Evolutionary conservation across 53 echinoderm and acorn worm species (phyloP), one percentile per base, ranked within the genome.

Genomic region (Luidia sarsii): DNA sequence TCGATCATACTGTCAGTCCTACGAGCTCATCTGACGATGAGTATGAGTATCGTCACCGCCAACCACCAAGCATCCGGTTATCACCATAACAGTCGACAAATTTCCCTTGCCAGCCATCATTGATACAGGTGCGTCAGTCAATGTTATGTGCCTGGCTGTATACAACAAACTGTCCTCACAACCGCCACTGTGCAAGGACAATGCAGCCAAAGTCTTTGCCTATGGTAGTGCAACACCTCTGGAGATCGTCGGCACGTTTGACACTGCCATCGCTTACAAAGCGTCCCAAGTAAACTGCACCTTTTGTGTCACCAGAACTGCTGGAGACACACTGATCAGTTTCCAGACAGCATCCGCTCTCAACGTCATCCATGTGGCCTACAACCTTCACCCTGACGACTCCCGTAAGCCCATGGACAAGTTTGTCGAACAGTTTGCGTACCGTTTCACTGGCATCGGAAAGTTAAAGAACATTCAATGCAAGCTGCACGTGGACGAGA

Each of bases 391-490:
- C 24, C 33, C 46, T 4, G 60, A 45, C 63, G 49, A 50, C 3
- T 64, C 80, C 1, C 41, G 43, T 24, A 63, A 7, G 5, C 33
- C 60, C 27, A 63, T 28, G 34, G 30, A 72, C 62, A 32, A 56
- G 25, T 1, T 73, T 10, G 30, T 80, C 34, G 59, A 79, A 18
- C 41, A 82, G 48, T 86, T 67, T 63, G 15, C 39, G 1, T 85
- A 91, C 39, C 48, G 80, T 2, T 91, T 88, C 51, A 48, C 27
- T 14, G 92, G 88, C 55, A 70, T 91, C 1, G 88, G 88, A 30
- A 91, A 88, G 34, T 24, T 88, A 7, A 59, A 51, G 43, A 71
- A 63, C 2, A 29, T 67, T 41, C 80, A 65, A 79, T 84, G 84
- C 55, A 85, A 60, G 38, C 79, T 92, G 7, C 88, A 92, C 30